These are phyloP conservation scores for Antheraea assamensis DNA, from an alignment of 2,888 invertebrate species.

Conservation along the genomic window DNA sequence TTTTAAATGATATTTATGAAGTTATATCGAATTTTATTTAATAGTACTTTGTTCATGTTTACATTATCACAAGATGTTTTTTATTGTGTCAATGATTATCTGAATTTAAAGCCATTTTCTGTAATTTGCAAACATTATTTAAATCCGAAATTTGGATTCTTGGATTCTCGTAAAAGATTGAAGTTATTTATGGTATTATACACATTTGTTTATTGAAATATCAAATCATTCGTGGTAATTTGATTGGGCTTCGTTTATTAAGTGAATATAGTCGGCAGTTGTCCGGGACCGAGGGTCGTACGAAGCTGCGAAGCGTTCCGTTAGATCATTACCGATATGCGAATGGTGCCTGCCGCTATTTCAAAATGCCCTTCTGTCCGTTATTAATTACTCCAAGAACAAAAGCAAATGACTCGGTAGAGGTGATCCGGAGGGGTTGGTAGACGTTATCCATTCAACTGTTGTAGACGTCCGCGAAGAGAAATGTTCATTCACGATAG, in stretches of 20 bases:
- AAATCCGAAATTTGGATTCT: neutral
- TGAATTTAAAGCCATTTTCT: neutral
- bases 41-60: too few species aligned
- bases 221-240: slow-evolving; percentile 38
- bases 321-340: slow-evolving; percentile 78
- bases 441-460: slow-evolving; percentile 79
- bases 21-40: too few species aligned
- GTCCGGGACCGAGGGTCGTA: slow-evolving; percentile 52
- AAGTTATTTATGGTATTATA: neutral
- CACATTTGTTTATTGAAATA: neutral
- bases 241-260: slow-evolving; percentile 54
- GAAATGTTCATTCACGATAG: slow-evolving; percentile 82
- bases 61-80: neutral
- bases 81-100: neutral
- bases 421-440: slow-evolving; percentile 79
- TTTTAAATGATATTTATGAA: too few species aligned
- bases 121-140: neutral
- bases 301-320: slow-evolving; percentile 49
- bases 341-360: slow-evolving; percentile 71
- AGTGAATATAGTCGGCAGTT: slow-evolving; percentile 70
- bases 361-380: slow-evolving; percentile 74
- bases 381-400: slow-evolving; percentile 80
- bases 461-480: slow-evolving; percentile 78
- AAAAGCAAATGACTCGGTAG: slow-evolving; percentile 81
- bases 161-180: too few species aligned